phyloP scores from a whole-genome alignment of 2,888 invertebrate genomes.

The Hetaerina titia region DNA sequence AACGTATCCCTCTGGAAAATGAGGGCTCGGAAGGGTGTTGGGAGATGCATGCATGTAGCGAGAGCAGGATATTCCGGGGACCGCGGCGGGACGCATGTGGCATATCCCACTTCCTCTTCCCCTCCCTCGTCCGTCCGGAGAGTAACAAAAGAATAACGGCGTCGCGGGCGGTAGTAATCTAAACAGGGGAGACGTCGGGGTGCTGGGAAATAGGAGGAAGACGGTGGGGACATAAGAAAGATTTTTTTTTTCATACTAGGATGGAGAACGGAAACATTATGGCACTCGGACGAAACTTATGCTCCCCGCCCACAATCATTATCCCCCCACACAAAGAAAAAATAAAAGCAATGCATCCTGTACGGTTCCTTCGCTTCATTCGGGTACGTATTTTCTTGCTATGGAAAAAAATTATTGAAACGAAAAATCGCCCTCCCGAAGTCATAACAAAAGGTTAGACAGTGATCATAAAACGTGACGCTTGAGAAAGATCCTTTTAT shows the following conservation, averaged over 20 bases:
- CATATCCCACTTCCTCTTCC: neutral
- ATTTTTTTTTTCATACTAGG: neutral
- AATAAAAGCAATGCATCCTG: neutral
- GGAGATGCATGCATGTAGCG: neutral
- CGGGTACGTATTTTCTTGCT: neutral
- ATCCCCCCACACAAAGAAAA: neutral
- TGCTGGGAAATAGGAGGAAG: neutral
- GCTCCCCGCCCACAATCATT: neutral
- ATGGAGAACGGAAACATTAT: slow-evolving; percentile 30
- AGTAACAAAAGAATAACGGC: slow-evolving; percentile 29
- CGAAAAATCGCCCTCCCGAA: neutral
- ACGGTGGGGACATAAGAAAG: neutral
- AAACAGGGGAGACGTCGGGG: neutral
- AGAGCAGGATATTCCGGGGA: neutral
- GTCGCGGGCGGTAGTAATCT: neutral
- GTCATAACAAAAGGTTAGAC: neutral
- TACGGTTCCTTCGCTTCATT: neutral
- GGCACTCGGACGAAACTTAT: neutral
- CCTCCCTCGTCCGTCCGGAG: neutral
- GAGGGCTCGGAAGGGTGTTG: neutral
- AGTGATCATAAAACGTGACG: neutral
- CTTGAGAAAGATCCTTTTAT: neutral
- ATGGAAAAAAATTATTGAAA: neutral
- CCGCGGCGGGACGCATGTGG: neutral
- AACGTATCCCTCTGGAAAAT: neutral